Conservation (phyloP, 2,113 vertebrate genomes). For the Dasyornis broadbenti region DNA sequence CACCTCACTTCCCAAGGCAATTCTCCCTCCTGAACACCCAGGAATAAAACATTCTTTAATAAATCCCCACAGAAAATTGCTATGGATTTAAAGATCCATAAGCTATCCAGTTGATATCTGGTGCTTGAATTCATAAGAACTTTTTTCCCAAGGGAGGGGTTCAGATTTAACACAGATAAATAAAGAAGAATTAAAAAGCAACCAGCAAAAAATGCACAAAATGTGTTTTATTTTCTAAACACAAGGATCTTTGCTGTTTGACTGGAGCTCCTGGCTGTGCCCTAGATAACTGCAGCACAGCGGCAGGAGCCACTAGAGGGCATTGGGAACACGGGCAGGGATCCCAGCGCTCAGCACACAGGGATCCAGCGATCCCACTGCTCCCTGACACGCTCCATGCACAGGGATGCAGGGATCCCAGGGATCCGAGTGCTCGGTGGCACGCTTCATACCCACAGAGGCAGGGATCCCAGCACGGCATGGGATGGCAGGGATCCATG, state of each 20-base stretch:
- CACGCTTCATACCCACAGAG: not conserved
- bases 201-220: not conserved
- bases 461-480: not conserved
- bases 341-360: no score
- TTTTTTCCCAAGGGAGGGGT: not conserved
- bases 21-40: not conserved
- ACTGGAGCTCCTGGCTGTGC: fast-evolving
- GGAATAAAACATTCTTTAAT: not conserved
- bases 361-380: no score
- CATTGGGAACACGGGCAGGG: not conserved
- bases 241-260: fast-evolving
- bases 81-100: not conserved
- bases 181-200: not conserved
- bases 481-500: no score
- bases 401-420: not conserved
- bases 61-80: not conserved
- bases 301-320: not conserved
- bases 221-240: not conserved
- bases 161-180: not conserved
- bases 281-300: not conserved
- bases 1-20: not conserved
- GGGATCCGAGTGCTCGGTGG: no score
- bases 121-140: not conserved
- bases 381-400: not conserved
- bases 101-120: not conserved